A percentile compares a stretch with the other conserved stretches of the same genome.
Evolutionary conservation across 1,140 invertebrate genomes (phyloP).

Genomic region (Paraescarpia echinospica): DNA sequence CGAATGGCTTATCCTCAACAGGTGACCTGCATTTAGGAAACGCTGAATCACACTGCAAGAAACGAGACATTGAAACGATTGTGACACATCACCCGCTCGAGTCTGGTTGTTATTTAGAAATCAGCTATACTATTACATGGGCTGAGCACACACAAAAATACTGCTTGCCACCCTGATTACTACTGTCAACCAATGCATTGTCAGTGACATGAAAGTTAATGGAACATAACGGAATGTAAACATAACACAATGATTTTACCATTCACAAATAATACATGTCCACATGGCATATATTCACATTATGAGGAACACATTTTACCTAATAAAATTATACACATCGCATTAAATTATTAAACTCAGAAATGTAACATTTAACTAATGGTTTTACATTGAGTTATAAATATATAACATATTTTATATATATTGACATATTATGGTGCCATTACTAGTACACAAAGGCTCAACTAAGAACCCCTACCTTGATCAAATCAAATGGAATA

Average conservation of each 20-base stretch:
- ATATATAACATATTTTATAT: no score
- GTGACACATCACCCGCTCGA: neutral
- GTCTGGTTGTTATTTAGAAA: neutral
- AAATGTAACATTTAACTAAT: slow-evolving; percentile 3
- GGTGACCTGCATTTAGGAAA: slow-evolving; percentile 83
- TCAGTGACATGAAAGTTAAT: neutral
- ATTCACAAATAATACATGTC: no score
- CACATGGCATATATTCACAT: neutral
- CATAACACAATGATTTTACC: neutral
- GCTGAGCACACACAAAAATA: no score
- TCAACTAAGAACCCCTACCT: slow-evolving; percentile 53
- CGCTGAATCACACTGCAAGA: slow-evolving; percentile 71
- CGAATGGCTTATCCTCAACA: slow-evolving; percentile 80
- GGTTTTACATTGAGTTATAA: slow-evolving; percentile 17
- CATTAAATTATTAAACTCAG: neutral
- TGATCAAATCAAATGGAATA: slow-evolving; percentile 86
- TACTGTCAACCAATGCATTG: neutral
- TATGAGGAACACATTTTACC: neutral
- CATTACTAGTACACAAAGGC: slow-evolving; percentile 11
- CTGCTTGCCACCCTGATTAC: neutral
- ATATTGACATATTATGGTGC: no score
- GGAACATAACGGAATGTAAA: neutral
- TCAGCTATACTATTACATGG: slow-evolving; percentile 13
- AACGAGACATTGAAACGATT: slow-evolving; percentile 13
- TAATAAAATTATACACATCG: neutral